Percentiles rank a stretch among this genome's conserved stretches.
Conservation (phyloP, 2,113 vertebrate species). For the Tinamus guttatus region DNA sequence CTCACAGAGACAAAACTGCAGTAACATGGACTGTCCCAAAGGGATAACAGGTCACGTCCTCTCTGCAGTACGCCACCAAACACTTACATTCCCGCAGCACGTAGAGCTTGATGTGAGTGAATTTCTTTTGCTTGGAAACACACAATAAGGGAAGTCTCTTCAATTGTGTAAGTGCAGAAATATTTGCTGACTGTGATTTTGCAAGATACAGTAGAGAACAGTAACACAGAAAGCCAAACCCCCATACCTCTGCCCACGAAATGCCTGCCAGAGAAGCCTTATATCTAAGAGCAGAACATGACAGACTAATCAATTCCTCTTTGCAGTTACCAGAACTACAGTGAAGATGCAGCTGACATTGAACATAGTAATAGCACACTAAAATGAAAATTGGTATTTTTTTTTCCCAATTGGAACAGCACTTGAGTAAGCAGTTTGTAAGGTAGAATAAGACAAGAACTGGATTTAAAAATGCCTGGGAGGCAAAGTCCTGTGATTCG, state of each 20-base stretch:
- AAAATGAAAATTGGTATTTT: not conserved
- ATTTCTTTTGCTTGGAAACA: not conserved
- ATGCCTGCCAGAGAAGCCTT: not conserved
- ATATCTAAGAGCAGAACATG: not conserved
- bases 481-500: too few species aligned
- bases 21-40: not conserved
- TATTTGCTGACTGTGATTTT: not conserved
- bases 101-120: not conserved
- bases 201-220: not conserved
- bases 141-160: not conserved
- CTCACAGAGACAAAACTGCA: not conserved
- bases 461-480: too few species aligned
- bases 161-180: not conserved
- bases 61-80: not conserved
- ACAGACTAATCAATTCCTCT: rapidly evolving
- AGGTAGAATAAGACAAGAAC: not conserved
- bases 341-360: not conserved
- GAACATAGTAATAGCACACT: not conserved
- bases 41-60: rapidly evolving
- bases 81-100: not conserved
- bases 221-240: not conserved
- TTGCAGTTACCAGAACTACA: not conserved
- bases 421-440: not conserved
- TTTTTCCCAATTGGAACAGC: not conserved
- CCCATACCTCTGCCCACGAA: rapidly evolving